phyloP scores from a whole-genome alignment of 53 echinoderm and acorn worm genomes.

The Paracentrotus lividus region DNA sequence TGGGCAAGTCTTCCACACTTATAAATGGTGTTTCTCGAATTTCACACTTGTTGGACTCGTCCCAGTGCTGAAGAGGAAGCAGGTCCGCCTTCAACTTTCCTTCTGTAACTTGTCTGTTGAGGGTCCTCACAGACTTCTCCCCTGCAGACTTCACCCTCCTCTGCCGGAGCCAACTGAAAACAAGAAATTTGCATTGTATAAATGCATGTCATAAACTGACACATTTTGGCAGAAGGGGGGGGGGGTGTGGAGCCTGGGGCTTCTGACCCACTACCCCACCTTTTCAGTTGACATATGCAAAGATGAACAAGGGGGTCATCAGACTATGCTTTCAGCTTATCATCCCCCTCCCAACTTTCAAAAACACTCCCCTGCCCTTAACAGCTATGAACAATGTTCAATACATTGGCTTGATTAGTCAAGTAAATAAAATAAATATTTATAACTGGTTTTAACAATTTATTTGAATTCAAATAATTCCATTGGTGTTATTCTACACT shows the following conservation, averaged over 20 bases:
- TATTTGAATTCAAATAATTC: neutral
- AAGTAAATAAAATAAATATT: neutral
- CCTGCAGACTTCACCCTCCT: neutral
- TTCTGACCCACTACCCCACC: too few relatives aligned
- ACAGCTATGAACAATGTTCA: too few relatives aligned
- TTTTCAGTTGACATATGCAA: too few relatives aligned
- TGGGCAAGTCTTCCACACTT: neutral
- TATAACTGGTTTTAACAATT: neutral
- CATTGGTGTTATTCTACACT: neutral
- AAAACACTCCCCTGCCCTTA: too few relatives aligned
- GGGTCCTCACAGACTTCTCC: neutral
- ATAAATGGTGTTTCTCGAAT: neutral
- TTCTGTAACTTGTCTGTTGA: neutral
- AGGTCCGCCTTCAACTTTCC: neutral
- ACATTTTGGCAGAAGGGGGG: too few relatives aligned
- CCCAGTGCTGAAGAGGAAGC: neutral
- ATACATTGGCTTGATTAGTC: too few relatives aligned
- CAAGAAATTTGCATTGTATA: too few relatives aligned
- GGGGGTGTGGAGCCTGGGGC: too few relatives aligned
- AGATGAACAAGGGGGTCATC: too few relatives aligned
- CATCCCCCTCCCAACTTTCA: too few relatives aligned
- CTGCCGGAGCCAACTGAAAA: neutral
- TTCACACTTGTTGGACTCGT: neutral
- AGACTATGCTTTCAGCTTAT: too few relatives aligned
- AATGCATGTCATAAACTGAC: too few relatives aligned